These are phyloP conservation scores for Oenanthe melanoleuca DNA, from an alignment of 2,113 vertebrate species.

Conservation along the genomic window DNA sequence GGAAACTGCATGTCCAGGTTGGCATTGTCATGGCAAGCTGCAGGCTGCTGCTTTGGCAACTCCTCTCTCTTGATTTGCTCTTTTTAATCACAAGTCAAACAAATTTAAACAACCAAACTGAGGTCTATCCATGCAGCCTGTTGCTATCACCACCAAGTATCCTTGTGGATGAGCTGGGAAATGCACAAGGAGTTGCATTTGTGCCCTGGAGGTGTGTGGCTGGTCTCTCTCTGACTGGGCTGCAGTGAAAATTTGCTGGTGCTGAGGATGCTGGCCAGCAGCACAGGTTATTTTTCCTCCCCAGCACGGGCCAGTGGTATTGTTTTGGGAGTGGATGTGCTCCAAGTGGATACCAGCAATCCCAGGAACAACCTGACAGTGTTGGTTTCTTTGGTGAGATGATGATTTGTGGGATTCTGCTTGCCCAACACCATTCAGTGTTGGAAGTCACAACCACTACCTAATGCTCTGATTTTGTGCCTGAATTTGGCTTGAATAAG, in stretches of 20 bases:
- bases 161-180: not conserved
- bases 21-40: not conserved
- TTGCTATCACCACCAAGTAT: not conserved
- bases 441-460: not conserved
- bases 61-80: not conserved
- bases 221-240: rapidly evolving
- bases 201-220: rapidly evolving
- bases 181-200: rapidly evolving
- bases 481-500: not conserved
- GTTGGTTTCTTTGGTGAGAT: not conserved
- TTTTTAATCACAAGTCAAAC: not conserved
- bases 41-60: not conserved
- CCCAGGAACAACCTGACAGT: rapidly evolving
- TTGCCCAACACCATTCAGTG: not conserved
- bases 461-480: not conserved
- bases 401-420: not conserved
- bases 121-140: not conserved
- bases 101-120: no score
- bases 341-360: not conserved
- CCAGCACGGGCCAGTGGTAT: not conserved
- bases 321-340: not conserved
- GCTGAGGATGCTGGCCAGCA: not conserved
- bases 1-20: rapidly evolving
- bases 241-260: not conserved
- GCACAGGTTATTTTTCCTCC: not conserved